These are phyloP conservation scores for Drosophila athabasca DNA, from an alignment of 1,140 invertebrate species.

Conservation along the genomic window DNA sequence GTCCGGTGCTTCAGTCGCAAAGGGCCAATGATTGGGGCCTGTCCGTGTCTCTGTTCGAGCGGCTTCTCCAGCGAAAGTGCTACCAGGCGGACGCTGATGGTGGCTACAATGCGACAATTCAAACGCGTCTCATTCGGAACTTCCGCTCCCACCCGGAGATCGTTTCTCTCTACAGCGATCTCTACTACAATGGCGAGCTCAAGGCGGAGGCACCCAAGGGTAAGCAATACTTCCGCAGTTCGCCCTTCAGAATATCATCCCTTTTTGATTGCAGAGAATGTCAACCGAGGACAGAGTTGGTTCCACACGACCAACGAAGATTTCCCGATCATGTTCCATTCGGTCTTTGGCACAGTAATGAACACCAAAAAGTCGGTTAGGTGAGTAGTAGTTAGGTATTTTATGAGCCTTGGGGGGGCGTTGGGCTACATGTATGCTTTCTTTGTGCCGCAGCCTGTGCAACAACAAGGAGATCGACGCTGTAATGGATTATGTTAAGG, in stretches of 20 bases:
- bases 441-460: conserved; percentile 45
- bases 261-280: conserved; percentile 34
- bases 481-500: conserved; percentile 85
- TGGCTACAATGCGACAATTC: conserved; percentile 86
- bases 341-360: conserved; percentile 84
- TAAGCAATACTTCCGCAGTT: conserved; percentile 5
- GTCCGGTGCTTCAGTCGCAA: conserved; percentile 88
- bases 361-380: conserved; percentile 63
- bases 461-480: conserved; percentile 86
- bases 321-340: conserved; percentile 88
- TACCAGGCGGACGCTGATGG: conserved; percentile 84
- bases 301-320: conserved; percentile 76
- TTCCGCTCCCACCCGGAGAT: conserved; percentile 87
- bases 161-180: conserved; percentile 86
- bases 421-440: background rate
- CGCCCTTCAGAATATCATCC: background rate
- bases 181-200: conserved; percentile 87
- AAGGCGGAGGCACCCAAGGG: conserved; percentile 62
- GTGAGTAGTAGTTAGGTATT: conserved; percentile 18
- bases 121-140: conserved; percentile 88
- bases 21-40: conserved; percentile 84
- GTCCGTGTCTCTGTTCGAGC: conserved; percentile 86
- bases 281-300: conserved; percentile 77
- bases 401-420: background rate
- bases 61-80: conserved; percentile 85